These are phyloP conservation scores for Pelobates cultripes DNA, from an alignment of 2,797 vertebrate species.

Conservation along the genomic window DNA sequence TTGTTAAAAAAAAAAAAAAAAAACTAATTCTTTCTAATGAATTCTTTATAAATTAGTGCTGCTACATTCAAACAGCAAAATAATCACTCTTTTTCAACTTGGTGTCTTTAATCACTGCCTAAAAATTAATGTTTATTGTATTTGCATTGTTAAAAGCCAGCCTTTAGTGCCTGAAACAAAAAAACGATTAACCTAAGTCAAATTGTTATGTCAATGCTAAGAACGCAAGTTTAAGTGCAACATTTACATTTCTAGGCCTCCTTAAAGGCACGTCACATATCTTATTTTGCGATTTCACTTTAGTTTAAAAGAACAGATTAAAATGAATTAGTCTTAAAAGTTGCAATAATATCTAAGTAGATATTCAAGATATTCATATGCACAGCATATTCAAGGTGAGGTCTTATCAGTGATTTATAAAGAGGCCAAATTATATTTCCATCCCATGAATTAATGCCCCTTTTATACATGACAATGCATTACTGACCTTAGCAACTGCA, in stretches of 20 bases:
- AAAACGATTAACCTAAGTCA: not conserved
- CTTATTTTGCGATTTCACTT: not conserved
- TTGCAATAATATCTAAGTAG: not conserved
- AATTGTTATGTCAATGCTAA: conserved; percentile 1
- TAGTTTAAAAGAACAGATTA: not conserved
- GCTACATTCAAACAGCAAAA: too few species aligned
- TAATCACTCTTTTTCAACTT: too few species aligned
- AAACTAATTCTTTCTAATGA: too few species aligned
- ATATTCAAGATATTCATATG: too few species aligned
- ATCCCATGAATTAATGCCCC: too few species aligned
- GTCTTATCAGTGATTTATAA: too few species aligned
- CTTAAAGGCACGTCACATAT: not conserved
- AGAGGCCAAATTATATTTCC: too few species aligned
- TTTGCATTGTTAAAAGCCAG: not conserved
- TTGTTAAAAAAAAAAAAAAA: too few species aligned
- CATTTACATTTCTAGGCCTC: not conserved
- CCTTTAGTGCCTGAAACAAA: not conserved
- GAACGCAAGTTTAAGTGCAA: not conserved
- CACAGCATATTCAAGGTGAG: too few species aligned
- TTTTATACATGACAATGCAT: too few species aligned
- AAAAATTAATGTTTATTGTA: conserved; percentile 1
- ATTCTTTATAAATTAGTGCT: too few species aligned
- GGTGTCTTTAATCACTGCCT: not conserved
- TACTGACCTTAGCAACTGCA: too few species aligned
- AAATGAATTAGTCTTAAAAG: not conserved